Evolutionary conservation across 2,113 vertebrate species (phyloP).

Genomic region (Trogon surrucura): DNA sequence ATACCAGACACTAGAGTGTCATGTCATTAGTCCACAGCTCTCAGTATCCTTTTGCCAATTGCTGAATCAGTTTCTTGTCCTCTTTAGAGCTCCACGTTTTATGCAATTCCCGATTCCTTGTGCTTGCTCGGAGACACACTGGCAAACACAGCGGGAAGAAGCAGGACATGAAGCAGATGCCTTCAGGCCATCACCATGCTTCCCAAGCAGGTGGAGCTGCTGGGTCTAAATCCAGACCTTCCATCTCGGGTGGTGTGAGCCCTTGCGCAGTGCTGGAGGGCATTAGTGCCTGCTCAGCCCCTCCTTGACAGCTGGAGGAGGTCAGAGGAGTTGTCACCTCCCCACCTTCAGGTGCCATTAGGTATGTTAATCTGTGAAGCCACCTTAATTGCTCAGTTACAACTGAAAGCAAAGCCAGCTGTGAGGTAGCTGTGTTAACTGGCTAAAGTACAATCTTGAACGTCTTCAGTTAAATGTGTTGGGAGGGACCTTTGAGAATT

Average conservation of each 20-base stretch:
- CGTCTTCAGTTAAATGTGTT: background rate
- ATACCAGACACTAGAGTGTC: background rate
- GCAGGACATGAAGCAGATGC: background rate
- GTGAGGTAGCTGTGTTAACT: background rate
- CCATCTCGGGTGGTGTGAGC: background rate
- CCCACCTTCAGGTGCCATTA: background rate
- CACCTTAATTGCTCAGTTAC: background rate
- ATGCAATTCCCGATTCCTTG: background rate
- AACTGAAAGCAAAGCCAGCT: background rate
- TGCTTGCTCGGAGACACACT: background rate
- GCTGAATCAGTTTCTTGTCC: background rate
- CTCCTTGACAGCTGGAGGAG: background rate
- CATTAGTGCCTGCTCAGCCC: background rate
- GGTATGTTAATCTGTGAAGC: background rate
- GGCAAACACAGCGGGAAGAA: accelerated
- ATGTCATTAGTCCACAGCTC: background rate
- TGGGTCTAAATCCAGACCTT: background rate
- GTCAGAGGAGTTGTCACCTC: background rate
- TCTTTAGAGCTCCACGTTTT: background rate
- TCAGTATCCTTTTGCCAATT: background rate
- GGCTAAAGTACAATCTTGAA: background rate
- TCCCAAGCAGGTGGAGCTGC: background rate
- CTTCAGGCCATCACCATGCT: accelerated
- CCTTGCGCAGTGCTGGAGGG: no score
- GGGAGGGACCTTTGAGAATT: background rate